Conservation (phyloP, 2,113 vertebrate species). For the Galemys pyrenaicus region DNA sequence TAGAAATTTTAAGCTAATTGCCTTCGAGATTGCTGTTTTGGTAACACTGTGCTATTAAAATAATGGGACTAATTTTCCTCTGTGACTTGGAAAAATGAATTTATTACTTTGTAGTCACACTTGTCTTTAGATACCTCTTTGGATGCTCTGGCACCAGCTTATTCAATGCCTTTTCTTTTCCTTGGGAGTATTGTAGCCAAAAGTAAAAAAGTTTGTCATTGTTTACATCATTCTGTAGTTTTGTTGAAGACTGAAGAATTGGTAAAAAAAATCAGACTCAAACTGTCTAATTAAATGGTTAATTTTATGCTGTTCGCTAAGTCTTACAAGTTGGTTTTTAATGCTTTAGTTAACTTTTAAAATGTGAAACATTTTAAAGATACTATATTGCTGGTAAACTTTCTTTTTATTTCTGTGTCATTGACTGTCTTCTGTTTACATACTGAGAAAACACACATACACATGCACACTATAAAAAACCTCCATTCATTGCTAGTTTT, state of each 20-base stretch:
- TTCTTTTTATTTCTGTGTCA: neutral
- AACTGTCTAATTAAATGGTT: neutral
- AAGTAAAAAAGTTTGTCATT: neutral
- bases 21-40: conserved; percentile 20
- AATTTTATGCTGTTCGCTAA: conserved; percentile 7
- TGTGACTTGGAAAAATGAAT: conserved; percentile 17
- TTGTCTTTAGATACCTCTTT: conserved; percentile 8
- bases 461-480: neutral
- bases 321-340: neutral
- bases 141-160: neutral
- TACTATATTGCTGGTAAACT: neutral
- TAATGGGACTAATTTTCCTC: conserved; percentile 44
- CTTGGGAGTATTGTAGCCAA: neutral
- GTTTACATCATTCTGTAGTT: neutral
- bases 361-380: neutral
- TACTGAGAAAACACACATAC: neutral
- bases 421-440: conserved; percentile 21
- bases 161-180: neutral
- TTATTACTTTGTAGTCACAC: neutral
- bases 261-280: neutral
- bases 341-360: conserved; percentile 19
- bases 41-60: neutral
- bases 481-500: neutral
- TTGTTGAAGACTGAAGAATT: conserved; percentile 15
- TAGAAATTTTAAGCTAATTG: conserved; percentile 29